These are phyloP conservation scores for Natrix natrix DNA, from an alignment of 2,797 vertebrate species.

Conservation along the genomic window DNA sequence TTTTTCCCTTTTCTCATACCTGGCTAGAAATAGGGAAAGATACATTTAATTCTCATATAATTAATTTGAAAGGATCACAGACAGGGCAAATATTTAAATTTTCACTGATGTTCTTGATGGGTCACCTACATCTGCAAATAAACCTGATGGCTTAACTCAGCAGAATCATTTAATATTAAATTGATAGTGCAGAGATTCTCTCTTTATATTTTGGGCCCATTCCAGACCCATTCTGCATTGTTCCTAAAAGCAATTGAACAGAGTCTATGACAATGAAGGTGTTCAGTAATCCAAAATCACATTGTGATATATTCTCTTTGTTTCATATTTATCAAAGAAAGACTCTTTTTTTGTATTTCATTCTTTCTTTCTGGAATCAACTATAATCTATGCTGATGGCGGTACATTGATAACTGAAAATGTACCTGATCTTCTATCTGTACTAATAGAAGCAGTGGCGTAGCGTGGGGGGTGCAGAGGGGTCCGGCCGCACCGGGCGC, in stretches of 20 bases:
- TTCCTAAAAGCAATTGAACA: not conserved
- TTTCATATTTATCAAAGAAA: not conserved
- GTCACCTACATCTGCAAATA: not conserved
- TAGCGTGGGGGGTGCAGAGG: too few relatives aligned
- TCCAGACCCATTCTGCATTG: not conserved
- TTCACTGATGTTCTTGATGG: not conserved
- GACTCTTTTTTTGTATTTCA: not conserved
- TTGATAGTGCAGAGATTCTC: not conserved
- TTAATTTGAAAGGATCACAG: not conserved
- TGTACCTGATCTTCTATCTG: not conserved
- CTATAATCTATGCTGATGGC: not conserved
- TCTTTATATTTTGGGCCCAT: not conserved
- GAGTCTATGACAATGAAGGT: not conserved
- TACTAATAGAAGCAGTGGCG: not conserved
- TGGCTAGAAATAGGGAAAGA: not conserved
- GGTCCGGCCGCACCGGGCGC: too few relatives aligned
- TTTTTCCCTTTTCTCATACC: not conserved
- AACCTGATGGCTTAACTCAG: not conserved
- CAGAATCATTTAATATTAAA: not conserved
- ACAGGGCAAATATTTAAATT: not conserved
- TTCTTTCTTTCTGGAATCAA: not conserved
- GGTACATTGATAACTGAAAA: not conserved
- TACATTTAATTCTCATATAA: not conserved
- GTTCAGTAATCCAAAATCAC: not conserved
- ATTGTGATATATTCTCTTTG: not conserved